Base-by-base conservation (phyloP, 2,797 vertebrate species). In the Pantherophis alleghaniensis region DNA sequence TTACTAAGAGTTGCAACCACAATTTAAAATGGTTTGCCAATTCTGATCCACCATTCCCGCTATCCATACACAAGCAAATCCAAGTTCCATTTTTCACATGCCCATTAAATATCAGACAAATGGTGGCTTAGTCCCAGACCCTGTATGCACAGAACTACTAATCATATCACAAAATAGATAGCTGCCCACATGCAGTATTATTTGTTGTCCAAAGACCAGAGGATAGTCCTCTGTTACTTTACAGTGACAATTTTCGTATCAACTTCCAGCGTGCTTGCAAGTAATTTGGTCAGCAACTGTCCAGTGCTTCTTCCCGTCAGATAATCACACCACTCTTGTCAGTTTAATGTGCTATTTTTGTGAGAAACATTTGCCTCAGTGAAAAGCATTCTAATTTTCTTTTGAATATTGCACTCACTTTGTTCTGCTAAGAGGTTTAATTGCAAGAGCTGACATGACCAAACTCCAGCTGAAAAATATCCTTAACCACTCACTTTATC, bases 221-320 rank as follows among this genome's bases (percentile, higher is more conserved):
- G 96, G 83, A 95, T 96, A 94, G 94, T 96, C 93, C 94, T 91
- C 92, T 93, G 87, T 92, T 93, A 92, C 95, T 95, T 95, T 86
- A 95, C 60, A 95, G 93, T 91, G 94, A 95, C 93, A 96, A 95
- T 92, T 95, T 91, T 96, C 87, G 93, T 24, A 95, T 93, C 95
- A 95, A 97, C 97, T 97, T 95, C 94, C 95, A 95, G 96, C 94
- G 88, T 79, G 92, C 57, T 94, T 95, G 94, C 95, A 97, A 97
- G 57, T 94, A 95, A 96, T 91, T 89, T 95, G 96, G 94, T 93
- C 96, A 95, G 95, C 97, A 96, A 92, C 96, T 97, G 94, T 95
- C 93, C 94, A 95, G 60, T 18, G 37, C 32, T 16, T 47, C 89
- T 63, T 87, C 24, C 51, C 91, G n/a, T 28, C 26, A 95, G 63